phyloP scores from a whole-genome alignment of 2,888 invertebrate genomes.

The Linyphia triangularis region DNA sequence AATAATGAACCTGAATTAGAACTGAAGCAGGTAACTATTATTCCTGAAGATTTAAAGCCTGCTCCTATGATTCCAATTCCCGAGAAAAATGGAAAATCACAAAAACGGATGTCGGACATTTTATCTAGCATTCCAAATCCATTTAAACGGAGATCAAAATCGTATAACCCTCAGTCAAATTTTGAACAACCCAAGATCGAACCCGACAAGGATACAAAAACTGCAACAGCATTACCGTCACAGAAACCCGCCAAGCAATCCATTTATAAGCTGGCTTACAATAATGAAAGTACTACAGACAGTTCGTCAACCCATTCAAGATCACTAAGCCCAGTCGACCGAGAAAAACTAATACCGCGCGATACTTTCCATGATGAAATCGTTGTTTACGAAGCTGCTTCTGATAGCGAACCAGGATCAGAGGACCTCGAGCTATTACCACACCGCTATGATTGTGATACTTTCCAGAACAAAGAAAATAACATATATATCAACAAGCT shows the following conservation, averaged over 20 bases:
- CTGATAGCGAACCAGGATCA: conserved; percentile 76
- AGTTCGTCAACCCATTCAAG: conserved; percentile 38
- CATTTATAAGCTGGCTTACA: conserved; percentile 73
- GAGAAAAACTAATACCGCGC: conserved; percentile 42
- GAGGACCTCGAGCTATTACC: conserved; percentile 76
- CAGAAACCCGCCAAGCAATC: conserved; percentile 60
- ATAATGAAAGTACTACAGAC: conserved; percentile 68
- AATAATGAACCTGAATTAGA: background rate
- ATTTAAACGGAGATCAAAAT: too few relatives aligned
- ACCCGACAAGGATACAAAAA: conserved; percentile 52
- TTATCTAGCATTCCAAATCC: background rate
- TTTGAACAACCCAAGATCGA: conserved; percentile 27
- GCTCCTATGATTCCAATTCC: background rate
- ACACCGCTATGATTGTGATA: conserved; percentile 76
- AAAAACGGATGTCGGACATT: background rate
- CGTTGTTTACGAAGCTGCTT: conserved; percentile 75
- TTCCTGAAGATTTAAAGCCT: background rate
- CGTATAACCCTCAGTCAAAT: background rate
- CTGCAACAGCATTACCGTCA: conserved; percentile 7
- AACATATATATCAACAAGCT: conserved; percentile 75
- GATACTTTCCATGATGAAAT: conserved; percentile 69
- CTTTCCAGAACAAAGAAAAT: conserved; percentile 60
- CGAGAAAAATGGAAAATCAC: background rate
- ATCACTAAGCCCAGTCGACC: conserved; percentile 41
- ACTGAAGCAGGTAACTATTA: background rate